Conservation (phyloP, 2,113 vertebrate genomes). For the Thinocorus orbignyianus region DNA sequence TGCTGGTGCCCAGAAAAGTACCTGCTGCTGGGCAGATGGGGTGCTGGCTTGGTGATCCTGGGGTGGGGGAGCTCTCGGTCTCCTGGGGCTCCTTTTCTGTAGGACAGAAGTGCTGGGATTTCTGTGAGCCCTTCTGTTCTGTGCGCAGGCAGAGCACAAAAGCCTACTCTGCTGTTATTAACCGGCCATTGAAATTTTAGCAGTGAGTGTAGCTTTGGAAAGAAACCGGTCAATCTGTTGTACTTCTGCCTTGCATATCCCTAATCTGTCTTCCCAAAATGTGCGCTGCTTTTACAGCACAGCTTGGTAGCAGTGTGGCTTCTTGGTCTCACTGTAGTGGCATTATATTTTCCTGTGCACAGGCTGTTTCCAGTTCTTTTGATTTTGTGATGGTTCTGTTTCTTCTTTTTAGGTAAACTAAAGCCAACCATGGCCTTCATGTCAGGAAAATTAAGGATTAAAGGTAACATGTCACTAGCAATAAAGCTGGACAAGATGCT, state of each 20-base stretch:
- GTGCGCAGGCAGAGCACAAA: background rate
- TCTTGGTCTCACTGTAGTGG: background rate
- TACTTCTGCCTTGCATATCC: background rate
- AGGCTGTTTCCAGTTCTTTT: background rate
- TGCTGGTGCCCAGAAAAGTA: background rate
- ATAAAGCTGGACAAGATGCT: slow-evolving; percentile 94
- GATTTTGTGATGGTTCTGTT: background rate
- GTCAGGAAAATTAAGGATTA: slow-evolving; percentile 89
- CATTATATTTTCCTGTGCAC: background rate
- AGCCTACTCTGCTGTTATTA: background rate
- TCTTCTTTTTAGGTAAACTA: slow-evolving; percentile 82
- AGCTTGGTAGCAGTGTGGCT: background rate
- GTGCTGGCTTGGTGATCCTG: background rate
- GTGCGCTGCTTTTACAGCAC: background rate
- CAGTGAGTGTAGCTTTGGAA: background rate
- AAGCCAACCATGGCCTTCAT: slow-evolving; percentile 96
- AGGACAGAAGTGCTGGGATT: background rate
- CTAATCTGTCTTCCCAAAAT: background rate
- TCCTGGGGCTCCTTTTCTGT: background rate
- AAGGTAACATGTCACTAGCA: slow-evolving; percentile 91
- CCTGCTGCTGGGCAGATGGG: fast-evolving
- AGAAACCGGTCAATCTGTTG: background rate
- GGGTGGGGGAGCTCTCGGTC: fast-evolving
- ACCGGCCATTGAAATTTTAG: background rate
- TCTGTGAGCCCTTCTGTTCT: background rate